Percentiles rank a stretch among this genome's conserved stretches.
phyloP scores from a whole-genome alignment of 1,140 invertebrate genomes.

The Drosophila bocki region DNA sequence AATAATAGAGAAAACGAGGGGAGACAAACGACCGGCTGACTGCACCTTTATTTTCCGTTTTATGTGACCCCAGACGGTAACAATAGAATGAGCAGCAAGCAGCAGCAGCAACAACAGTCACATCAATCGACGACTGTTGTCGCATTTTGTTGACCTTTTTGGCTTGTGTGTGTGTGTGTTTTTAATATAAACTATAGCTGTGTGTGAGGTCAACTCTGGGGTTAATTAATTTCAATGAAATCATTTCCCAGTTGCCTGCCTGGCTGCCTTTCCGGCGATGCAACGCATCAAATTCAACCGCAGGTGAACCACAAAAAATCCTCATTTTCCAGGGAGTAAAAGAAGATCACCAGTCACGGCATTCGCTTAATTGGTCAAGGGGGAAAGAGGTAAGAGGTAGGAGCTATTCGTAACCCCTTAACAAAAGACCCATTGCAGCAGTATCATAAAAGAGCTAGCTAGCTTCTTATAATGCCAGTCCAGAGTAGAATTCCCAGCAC shows the following conservation, averaged over 20 bases:
- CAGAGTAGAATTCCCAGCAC: conserved; percentile 43
- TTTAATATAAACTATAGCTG: background rate
- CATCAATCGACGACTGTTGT: conserved; percentile 14
- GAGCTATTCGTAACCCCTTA: background rate
- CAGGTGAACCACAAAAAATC: conserved; percentile 13
- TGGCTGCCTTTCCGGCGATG: conserved; percentile 12
- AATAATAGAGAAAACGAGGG: conserved; percentile 1
- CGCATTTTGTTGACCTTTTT: conserved; percentile 59
- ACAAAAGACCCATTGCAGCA: background rate
- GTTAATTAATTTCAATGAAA: conserved; percentile 83
- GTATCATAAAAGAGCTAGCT: conserved; percentile 12
- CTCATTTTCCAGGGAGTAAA: conserved; percentile 6
- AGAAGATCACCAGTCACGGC: background rate
- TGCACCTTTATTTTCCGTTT: conserved; percentile 48
- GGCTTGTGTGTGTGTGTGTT: background rate
- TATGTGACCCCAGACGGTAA: conserved; percentile 33
- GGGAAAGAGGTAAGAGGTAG: background rate
- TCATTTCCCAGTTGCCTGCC: conserved; percentile 54
- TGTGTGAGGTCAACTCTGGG: conserved; percentile 64
- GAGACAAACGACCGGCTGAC: conserved; percentile 21
- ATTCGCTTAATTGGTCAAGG: too few species aligned
- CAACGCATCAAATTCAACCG: conserved; percentile 10
- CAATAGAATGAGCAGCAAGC: conserved; percentile 7
- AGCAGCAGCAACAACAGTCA: background rate
- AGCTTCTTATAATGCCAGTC: conserved; percentile 3